Evolutionary conservation across 2,888 invertebrate species (phyloP).

Genomic region (Synanthedon myopaeformis): DNA sequence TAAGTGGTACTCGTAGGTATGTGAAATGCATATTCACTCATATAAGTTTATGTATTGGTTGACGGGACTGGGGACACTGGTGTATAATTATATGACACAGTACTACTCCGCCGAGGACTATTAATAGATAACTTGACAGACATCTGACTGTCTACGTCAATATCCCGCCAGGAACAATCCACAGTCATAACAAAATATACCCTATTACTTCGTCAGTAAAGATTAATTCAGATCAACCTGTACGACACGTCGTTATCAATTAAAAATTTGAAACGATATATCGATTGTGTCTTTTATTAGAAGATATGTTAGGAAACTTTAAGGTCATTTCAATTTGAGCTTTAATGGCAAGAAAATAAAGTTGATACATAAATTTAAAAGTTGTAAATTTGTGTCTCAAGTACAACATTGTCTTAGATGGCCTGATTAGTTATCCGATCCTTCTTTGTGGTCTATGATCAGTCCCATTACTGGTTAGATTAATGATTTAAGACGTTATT

Average conservation of each 20-base stretch:
- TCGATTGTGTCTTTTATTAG: slow-evolving; percentile 30
- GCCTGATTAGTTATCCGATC: neutral
- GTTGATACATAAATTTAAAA: neutral
- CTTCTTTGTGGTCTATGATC: slow-evolving; percentile 24
- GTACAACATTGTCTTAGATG: neutral
- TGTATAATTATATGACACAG: no score
- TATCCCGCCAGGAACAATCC: no score
- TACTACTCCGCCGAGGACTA: no score
- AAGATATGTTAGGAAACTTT: slow-evolving; percentile 4
- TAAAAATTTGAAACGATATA: slow-evolving; percentile 27
- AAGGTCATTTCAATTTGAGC: neutral
- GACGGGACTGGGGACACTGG: no score
- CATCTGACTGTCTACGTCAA: no score
- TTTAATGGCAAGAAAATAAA: neutral
- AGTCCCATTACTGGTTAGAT: slow-evolving; percentile 43
- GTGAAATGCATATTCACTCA: no score
- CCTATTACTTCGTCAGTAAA: no score
- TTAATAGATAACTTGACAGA: no score
- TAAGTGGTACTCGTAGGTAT: no score
- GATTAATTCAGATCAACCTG: no score
- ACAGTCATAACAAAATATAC: no score
- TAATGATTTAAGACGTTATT: slow-evolving; percentile 32
- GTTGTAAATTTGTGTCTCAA: neutral
- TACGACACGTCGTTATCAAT: slow-evolving; percentile 15
- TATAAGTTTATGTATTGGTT: no score